Conservation (phyloP, 2,797 vertebrate genomes). For the Gambusia yucatana region DNA sequence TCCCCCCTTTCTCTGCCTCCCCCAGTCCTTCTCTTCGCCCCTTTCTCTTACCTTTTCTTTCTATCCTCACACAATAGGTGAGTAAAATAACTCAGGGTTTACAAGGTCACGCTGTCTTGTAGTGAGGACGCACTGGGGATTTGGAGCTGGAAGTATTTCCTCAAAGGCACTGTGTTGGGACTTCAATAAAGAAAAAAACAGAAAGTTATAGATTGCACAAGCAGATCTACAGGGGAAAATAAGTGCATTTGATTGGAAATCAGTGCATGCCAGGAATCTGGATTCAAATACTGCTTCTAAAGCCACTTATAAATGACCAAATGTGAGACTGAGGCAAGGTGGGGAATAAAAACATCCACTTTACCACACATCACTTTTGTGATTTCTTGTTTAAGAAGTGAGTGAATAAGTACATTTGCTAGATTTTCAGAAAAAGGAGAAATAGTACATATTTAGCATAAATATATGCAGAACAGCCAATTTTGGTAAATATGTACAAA, state of each 20-base stretch:
- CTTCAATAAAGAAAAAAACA: slow-evolving; percentile 70
- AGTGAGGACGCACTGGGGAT: slow-evolving; percentile 72
- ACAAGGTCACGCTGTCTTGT: slow-evolving; percentile 83
- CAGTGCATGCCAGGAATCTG: slow-evolving; percentile 45
- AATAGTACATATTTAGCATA: background rate
- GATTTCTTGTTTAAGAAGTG: background rate
- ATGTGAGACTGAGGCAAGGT: slow-evolving; percentile 11
- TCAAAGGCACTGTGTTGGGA: slow-evolving; percentile 72
- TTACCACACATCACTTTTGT: slow-evolving; percentile 3
- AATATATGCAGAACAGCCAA: background rate
- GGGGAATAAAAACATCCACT: slow-evolving; percentile 1
- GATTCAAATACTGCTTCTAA: slow-evolving; percentile 44
- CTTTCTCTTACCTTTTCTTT: slow-evolving; percentile 60
- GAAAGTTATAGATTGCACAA: slow-evolving; percentile 67
- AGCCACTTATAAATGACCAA: slow-evolving; percentile 20
- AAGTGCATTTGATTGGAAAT: slow-evolving; percentile 63
- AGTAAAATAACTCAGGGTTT: slow-evolving; percentile 84
- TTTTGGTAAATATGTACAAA: background rate
- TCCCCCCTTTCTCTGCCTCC: slow-evolving; percentile 16
- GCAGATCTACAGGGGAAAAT: slow-evolving; percentile 59
- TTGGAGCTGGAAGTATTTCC: slow-evolving; percentile 71
- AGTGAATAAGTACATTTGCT: slow-evolving; percentile 37
- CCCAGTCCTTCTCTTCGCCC: slow-evolving; percentile 33
- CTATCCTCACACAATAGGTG: slow-evolving; percentile 73
- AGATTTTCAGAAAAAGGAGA: slow-evolving; percentile 72